Evolutionary conservation across 2,113 vertebrate genomes (phyloP), one percentile per base, ranked within the genome.

Genomic region (Cavia porcellus): DNA sequence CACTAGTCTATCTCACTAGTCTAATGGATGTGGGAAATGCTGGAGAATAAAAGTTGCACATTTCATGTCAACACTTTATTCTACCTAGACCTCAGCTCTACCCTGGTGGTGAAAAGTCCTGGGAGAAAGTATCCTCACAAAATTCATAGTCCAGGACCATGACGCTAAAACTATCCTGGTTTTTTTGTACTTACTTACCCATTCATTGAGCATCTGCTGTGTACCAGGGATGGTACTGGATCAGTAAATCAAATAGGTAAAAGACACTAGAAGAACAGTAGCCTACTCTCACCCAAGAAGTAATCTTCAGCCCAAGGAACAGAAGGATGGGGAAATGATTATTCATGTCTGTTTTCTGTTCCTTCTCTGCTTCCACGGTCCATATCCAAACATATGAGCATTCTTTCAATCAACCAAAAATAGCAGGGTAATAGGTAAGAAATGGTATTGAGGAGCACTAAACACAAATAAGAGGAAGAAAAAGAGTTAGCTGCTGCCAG

Each of bases 401-500:
- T n/a, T 75, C 15, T 52, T 79, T 83, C 61, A 77, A 12, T 13
- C 20, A 92, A 32, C 57, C 55, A 30, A 80, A 45, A 55, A 9
- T 22, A 47, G 57, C 25, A 15, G 12, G 15, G 32, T 47, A 15
- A 42, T 32, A n/a, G 62, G 24, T 68, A 50, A 81, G 24, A 87
- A 74, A 17, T 4, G n/a, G 57, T 28, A 47, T 7, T 28, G 61
- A 90, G 30, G 24, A 62, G 20, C 62, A 24, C 2, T 20, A 42
- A 68, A 32, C 50, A 80, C 28, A 64, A 90, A 82, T 57, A 1
- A 61, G 95, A 92, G 45, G 77, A 30, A 64, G 93, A 97, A 94
- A 90, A 62, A 89, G 55, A 86, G 72, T 68, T 89, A 88, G 86
- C 14, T 47, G 57, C 72, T 83, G 96, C 96, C 97, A 97, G 68